Evolutionary conservation across 2,797 vertebrate genomes (phyloP).

Genomic region (Melanotaenia nigrans): DNA sequence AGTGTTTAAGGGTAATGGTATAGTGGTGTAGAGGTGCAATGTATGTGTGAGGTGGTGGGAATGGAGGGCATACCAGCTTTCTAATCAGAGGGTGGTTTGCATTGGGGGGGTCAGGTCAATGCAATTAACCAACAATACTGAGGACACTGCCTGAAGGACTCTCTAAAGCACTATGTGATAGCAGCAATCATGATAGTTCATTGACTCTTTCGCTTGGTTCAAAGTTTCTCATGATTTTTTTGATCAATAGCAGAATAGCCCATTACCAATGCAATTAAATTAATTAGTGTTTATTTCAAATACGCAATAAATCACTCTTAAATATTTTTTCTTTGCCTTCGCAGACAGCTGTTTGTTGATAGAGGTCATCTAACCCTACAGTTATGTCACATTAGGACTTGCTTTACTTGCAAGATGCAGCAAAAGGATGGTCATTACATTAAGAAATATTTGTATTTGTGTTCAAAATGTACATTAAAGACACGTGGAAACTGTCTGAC

Average conservation of each 20-base stretch:
- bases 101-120: constrained; percentile 54
- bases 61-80: constrained; percentile 19
- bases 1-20: constrained; percentile 27
- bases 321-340: neutral
- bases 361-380: neutral
- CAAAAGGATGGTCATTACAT: neutral
- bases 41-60: neutral
- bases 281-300: neutral
- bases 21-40: neutral
- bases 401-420: no score
- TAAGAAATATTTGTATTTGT: neutral
- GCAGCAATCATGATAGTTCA: neutral
- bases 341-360: neutral
- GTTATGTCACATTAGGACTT: no score
- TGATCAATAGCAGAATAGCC: neutral
- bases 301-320: no score
- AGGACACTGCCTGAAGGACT: neutral
- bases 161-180: neutral
- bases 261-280: neutral
- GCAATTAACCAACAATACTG: constrained; percentile 39
- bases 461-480: no score
- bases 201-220: neutral
- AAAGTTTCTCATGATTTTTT: neutral
- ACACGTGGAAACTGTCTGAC: no score
- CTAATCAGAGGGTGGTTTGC: constrained; percentile 44